Evolutionary conservation across 2,797 vertebrate species (phyloP).

Genomic region (Rhabdophis nuchalis): DNA sequence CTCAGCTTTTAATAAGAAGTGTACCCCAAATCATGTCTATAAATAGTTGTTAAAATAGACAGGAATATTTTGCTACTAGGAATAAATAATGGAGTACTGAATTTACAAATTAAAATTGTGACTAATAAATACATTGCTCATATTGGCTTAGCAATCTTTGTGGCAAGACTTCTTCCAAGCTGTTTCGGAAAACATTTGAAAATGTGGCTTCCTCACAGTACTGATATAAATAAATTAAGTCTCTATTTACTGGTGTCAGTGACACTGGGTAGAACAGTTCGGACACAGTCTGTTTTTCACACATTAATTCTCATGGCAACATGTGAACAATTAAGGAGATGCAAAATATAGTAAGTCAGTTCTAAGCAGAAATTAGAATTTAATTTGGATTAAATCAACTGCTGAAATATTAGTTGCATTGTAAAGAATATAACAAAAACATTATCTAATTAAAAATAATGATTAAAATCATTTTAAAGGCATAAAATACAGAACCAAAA

Average conservation of each 20-base stretch:
- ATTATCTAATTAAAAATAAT: conserved; percentile 53
- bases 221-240: not conserved
- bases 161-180: not conserved
- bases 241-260: not conserved
- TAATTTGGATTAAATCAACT: not conserved
- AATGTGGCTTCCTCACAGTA: not conserved
- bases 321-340: not conserved
- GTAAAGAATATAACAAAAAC: conserved; percentile 36
- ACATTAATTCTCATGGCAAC: not conserved
- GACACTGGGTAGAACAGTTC: not conserved
- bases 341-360: not conserved
- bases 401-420: conserved; percentile 39
- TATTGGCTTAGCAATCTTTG: not conserved
- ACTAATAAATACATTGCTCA: not conserved
- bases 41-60: not conserved
- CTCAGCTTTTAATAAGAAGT: conserved; percentile 34
- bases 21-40: not conserved
- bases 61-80: not conserved
- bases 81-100: not conserved
- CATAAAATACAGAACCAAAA: conserved; percentile 55
- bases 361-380: not conserved
- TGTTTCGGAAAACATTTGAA: not conserved
- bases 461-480: conserved; percentile 59
- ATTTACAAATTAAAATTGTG: not conserved
- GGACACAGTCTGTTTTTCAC: not conserved